Conservation (phyloP, 2,113 vertebrate genomes). For the Aegotheles bennettii region DNA sequence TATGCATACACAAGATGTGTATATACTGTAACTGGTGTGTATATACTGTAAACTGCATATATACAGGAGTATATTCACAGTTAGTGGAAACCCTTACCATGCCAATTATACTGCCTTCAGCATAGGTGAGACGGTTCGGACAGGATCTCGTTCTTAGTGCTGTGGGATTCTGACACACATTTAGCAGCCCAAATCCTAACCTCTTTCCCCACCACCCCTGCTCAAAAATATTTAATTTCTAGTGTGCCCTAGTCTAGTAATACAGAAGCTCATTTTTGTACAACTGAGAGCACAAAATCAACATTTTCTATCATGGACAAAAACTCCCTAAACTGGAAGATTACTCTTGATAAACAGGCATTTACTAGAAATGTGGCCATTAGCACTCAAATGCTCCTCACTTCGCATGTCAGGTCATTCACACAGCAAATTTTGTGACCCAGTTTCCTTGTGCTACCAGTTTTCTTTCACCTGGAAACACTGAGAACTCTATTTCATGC, state of each 20-base stretch:
- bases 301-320: background rate
- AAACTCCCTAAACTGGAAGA: background rate
- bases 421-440: background rate
- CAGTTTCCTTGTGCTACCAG: background rate
- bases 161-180: background rate
- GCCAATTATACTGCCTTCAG: background rate
- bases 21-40: no score
- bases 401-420: background rate
- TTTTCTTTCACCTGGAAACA: background rate
- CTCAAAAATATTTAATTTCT: background rate
- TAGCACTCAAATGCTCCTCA: background rate
- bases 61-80: background rate
- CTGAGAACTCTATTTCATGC: background rate
- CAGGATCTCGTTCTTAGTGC: background rate
- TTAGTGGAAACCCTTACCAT: background rate
- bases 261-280: background rate
- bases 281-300: background rate
- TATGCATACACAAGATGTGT: no score
- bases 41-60: no score
- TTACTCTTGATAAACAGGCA: background rate
- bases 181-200: background rate
- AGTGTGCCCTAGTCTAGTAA: background rate
- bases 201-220: fast-evolving
- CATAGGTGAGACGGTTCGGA: background rate
- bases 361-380: background rate